phyloP scores from a whole-genome alignment of 2,888 invertebrate genomes.

The Acleris cristana region DNA sequence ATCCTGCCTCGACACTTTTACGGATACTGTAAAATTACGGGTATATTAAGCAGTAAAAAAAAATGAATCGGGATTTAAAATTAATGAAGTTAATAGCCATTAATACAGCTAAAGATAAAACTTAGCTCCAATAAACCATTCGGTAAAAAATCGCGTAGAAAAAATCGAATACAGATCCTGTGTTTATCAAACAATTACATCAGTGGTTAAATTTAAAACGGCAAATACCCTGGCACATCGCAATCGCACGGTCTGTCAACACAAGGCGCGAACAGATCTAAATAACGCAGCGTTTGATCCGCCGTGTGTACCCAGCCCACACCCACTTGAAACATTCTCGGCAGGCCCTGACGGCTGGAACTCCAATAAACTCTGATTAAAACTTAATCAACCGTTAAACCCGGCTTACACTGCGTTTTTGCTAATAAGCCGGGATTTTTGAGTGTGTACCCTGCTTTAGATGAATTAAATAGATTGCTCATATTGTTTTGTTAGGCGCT shows the following conservation, averaged over 20 bases:
- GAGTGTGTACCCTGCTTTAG: not conserved
- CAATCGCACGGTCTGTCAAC: not conserved
- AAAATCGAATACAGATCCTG: too few species aligned
- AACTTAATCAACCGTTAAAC: constrained; percentile 62
- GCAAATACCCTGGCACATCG: not conserved
- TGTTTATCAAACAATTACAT: too few species aligned
- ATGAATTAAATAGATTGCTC: not conserved
- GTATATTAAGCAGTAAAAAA: too few species aligned
- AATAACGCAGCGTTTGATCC: constrained; percentile 18
- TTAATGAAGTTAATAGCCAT: too few species aligned
- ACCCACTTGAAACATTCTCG: constrained; percentile 45
- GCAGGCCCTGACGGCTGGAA: constrained; percentile 33
- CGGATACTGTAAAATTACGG: too few species aligned
- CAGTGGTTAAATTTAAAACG: too few species aligned
- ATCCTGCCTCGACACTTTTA: too few species aligned
- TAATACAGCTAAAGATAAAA: too few species aligned
- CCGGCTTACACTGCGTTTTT: constrained; percentile 51
- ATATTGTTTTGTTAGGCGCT: not conserved
- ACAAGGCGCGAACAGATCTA: not conserved
- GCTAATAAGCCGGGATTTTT: constrained; percentile 44
- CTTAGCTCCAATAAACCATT: too few species aligned
- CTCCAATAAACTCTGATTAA: constrained; percentile 63
- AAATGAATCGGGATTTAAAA: too few species aligned
- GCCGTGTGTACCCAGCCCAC: constrained; percentile 37
- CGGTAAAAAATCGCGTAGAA: too few species aligned